Evolutionary conservation across 2,113 vertebrate genomes (phyloP), one percentile per base, ranked within the genome.

Genomic region (Anseranas semipalmata): DNA sequence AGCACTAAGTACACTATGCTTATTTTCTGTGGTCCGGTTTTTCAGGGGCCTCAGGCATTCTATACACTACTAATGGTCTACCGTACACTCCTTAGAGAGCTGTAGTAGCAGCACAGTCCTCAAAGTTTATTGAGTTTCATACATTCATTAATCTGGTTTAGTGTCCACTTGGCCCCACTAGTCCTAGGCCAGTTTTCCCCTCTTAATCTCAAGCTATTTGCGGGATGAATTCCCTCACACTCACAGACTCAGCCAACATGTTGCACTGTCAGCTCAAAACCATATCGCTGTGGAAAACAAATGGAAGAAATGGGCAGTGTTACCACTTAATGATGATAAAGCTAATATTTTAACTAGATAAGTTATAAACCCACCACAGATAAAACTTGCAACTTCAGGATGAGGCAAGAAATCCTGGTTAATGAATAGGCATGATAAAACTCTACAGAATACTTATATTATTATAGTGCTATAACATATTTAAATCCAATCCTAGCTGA

Each of bases 61-160:
- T 60, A 28, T 76, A 10, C 25, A 11, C n/a, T 62, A 37, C 20
- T 37, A 37, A 20, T 30, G 18, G 25, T 30, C 19, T n/a, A 35
- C 27, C 6, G 15, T n/a, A 59, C 25, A 32, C 8, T 24, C 33
- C 58, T 76, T 59, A 35, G 45, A 58, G 18, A 46, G 33, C 41
- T 30, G 10, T n/a, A 20, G 43, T 17, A 82, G 24, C 21, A 90
- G 15, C 9, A 25, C 13, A 73, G 17, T 43, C 32, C 22, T 87
- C 24, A 68, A 43, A 18, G 7, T 1, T 9, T 68, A 14, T 37
- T 0, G 0, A n/a, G n/a, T 55, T 63, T 15, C 9, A 52, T n/a
- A 50, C 12, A 39, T 37, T 59, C 50, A 45, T 66, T 59, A 45
- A 43, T 71, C 20, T 62, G 19, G 32, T 79, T 35, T 41, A 50